Conservation (phyloP, 2,113 vertebrate species). For the Amazona vittata region DNA sequence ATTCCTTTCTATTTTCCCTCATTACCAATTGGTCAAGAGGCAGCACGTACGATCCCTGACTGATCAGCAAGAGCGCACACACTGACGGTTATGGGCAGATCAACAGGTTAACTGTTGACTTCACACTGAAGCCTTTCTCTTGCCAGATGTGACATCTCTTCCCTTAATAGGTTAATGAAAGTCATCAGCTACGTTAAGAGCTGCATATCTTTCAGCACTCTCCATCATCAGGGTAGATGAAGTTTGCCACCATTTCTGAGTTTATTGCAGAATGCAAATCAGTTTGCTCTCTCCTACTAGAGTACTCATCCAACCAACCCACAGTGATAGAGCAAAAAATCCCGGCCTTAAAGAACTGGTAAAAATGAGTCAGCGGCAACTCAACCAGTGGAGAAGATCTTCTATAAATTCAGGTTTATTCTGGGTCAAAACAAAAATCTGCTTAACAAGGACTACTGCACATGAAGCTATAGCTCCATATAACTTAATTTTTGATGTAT, state of each 20-base stretch:
- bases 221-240: background rate
- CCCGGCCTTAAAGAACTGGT: background rate
- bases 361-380: background rate
- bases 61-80: fast-evolving
- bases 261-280: background rate
- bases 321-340: background rate
- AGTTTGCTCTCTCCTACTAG: background rate
- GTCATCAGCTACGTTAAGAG: background rate
- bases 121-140: background rate
- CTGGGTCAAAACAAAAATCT: background rate
- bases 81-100: background rate
- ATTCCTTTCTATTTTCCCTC: background rate
- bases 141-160: background rate
- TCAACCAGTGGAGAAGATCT: background rate
- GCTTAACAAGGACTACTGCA: background rate
- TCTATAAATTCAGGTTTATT: background rate
- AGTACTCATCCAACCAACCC: background rate
- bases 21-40: background rate
- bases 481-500: background rate
- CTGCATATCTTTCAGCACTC: fast-evolving
- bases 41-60: background rate
- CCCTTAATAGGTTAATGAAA: background rate
- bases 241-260: background rate
- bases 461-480: background rate
- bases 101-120: background rate